Conservation (phyloP, 92 coral and sea anemone genomes). For the Zoanthus sociatus region DNA sequence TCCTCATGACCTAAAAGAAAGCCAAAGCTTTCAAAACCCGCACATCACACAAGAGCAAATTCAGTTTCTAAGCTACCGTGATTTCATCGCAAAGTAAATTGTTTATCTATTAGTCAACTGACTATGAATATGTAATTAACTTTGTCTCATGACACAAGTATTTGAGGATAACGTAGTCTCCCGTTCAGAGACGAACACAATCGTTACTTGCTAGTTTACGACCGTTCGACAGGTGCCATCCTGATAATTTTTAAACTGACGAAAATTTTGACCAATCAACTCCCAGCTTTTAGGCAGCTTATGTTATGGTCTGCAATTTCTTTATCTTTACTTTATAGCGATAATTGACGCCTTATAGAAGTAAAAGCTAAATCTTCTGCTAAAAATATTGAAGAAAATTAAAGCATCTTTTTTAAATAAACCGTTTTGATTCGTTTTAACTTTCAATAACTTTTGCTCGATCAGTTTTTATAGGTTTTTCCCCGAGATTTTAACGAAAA, state of each 20-base stretch:
- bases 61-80: constrained; percentile 83
- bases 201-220: constrained; percentile 74
- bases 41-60: constrained; percentile 73
- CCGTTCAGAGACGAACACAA: constrained; percentile 72
- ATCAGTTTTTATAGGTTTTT: not conserved
- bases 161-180: constrained; percentile 98
- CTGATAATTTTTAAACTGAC: constrained; percentile 55
- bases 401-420: not conserved
- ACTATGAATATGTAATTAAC: constrained; percentile 88
- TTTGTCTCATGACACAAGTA: constrained; percentile 96
- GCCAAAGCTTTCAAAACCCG: constrained; percentile 83
- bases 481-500: not conserved
- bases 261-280: constrained; percentile 76
- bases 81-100: constrained; percentile 92
- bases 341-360: constrained; percentile 37
- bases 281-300: constrained; percentile 54
- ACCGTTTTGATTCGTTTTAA: not conserved
- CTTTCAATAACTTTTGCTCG: not conserved
- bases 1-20: constrained; percentile 98
- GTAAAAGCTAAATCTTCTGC: constrained; percentile 30
- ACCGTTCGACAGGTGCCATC: constrained; percentile 76
- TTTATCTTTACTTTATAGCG: constrained; percentile 69
- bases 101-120: constrained; percentile 99
- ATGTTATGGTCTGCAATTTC: constrained; percentile 73
- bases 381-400: not conserved